phyloP scores from a whole-genome alignment of 1,140 invertebrate species.

The Galleria mellonella region DNA sequence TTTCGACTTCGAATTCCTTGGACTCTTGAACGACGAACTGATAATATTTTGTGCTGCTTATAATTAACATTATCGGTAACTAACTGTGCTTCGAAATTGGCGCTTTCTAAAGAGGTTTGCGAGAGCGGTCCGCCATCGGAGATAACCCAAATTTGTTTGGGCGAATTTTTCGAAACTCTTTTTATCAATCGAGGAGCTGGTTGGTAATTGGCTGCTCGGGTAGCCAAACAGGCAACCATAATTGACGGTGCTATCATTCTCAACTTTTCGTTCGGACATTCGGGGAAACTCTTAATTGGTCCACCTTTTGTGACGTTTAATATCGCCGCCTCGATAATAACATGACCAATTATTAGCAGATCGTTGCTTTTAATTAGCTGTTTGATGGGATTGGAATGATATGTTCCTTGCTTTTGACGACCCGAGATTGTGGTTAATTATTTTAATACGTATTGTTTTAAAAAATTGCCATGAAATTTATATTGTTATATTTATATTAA shows the following conservation, averaged over 20 bases:
- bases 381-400: conserved; percentile 16
- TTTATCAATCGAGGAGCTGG: conserved; percentile 64
- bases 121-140: conserved; percentile 37
- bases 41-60: conserved; percentile 30
- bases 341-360: conserved; percentile 62
- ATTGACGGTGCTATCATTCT: conserved; percentile 68
- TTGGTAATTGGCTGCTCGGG: conserved; percentile 56
- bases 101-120: conserved; percentile 29
- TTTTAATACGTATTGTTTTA: conserved; percentile 12
- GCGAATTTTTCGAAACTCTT: conserved; percentile 58
- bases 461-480: conserved; percentile 9
- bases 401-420: not conserved
- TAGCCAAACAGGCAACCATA: conserved; percentile 32
- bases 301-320: conserved; percentile 63
- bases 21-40: conserved; percentile 13
- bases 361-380: conserved; percentile 65
- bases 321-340: conserved; percentile 66
- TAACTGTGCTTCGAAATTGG: conserved; percentile 24
- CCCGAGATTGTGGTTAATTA: conserved; percentile 17
- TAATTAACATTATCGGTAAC: conserved; percentile 43
- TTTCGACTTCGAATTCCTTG: conserved; percentile 15
- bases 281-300: conserved; percentile 72
- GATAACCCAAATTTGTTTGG: conserved; percentile 63
- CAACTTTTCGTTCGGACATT: conserved; percentile 58
- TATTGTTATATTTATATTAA: conserved; percentile 5